Conservation (phyloP, 2,888 invertebrate species). For the Callinectes sapidus region DNA sequence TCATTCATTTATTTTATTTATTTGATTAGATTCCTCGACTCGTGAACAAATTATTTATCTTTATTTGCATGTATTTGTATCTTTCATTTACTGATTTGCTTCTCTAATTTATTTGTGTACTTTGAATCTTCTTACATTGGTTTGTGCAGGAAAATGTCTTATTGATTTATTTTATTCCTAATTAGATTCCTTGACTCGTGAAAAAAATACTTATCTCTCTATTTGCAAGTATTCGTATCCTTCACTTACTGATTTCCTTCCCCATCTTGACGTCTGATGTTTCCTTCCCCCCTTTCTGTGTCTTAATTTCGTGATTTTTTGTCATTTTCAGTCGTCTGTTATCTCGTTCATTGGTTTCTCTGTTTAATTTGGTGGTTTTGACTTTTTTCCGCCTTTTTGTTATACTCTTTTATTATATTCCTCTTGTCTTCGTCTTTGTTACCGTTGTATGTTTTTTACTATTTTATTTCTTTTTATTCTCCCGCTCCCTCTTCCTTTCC, state of each 20-base stretch:
- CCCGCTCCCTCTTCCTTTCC: background rate
- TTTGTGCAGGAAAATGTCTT: no score
- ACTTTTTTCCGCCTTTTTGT: background rate
- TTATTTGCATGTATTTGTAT: background rate
- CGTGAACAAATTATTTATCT: background rate
- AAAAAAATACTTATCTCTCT: background rate
- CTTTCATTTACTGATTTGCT: background rate
- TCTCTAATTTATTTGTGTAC: no score
- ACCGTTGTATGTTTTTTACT: background rate
- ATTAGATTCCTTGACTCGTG: background rate
- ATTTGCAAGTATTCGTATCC: background rate
- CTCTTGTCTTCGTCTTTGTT: background rate
- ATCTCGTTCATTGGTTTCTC: background rate
- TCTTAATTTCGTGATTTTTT: background rate
- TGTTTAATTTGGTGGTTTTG: background rate
- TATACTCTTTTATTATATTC: background rate
- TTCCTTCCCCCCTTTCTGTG: background rate
- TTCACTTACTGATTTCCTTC: background rate
- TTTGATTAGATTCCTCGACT: background rate
- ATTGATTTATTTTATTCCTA: background rate
- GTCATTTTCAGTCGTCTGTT: background rate
- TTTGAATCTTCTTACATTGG: no score
- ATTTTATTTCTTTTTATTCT: background rate
- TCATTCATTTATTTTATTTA: background rate
- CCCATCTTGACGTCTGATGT: background rate